Percentiles rank a stretch among this genome's conserved stretches.
These are phyloP conservation scores for Sebastes trivittatus DNA, from an alignment of 2,797 vertebrate species.

Conservation along the genomic window DNA sequence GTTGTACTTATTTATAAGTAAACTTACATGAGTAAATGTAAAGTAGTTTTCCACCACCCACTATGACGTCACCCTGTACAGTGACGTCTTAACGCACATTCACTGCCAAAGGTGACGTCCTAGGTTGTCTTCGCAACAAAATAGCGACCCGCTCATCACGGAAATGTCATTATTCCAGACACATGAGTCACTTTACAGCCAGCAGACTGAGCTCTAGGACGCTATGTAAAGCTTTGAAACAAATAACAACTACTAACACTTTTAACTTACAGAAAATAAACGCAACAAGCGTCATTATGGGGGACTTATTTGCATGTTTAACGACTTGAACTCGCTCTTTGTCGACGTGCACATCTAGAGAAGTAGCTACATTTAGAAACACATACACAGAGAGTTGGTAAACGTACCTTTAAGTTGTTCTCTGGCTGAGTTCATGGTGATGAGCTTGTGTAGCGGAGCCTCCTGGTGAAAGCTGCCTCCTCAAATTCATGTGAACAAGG, in stretches of 20 bases:
- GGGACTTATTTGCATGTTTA: background rate
- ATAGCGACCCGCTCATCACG: slow-evolving; percentile 18
- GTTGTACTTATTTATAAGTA: background rate
- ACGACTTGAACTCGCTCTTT: background rate
- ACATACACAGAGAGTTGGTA: rapidly evolving
- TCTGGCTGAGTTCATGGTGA: background rate
- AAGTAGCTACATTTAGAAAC: background rate
- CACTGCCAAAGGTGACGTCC: background rate
- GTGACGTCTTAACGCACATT: background rate
- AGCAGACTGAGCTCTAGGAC: background rate
- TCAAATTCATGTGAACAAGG: background rate
- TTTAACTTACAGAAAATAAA: background rate
- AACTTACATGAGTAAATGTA: background rate
- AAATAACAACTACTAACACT: background rate
- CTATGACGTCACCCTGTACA: background rate
- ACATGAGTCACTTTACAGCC: slow-evolving; percentile 27
- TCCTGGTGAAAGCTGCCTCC: background rate
- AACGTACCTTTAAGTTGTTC: slow-evolving; percentile 21
- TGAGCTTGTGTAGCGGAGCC: background rate
- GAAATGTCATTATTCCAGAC: slow-evolving; percentile 22
- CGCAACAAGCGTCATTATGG: background rate
- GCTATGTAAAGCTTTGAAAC: background rate
- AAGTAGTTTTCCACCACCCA: background rate
- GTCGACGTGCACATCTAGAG: background rate
- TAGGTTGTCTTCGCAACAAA: slow-evolving; percentile 66